Base-by-base conservation (phyloP, 2,113 vertebrate species). In the Aspiorhynchus laticeps region DNA sequence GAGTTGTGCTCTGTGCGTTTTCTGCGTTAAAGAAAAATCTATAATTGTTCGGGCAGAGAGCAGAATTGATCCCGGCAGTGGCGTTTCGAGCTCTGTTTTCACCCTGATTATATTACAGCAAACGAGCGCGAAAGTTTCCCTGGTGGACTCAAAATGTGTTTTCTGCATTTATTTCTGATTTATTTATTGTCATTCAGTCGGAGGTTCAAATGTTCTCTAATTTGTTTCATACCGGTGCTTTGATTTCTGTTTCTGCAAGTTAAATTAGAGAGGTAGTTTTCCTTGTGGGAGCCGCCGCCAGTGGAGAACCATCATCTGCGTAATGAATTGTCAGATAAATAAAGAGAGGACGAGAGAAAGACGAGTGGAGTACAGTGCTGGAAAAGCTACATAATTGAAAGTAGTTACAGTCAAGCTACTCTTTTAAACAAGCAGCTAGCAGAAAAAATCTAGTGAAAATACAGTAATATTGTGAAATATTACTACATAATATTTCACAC, bases 31-130 rank as follows among this genome's bases (percentile, higher is more conserved):
- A 51, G 43, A 71, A 83, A 83, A 83, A 71, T 83, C 80, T 46
- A 83, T 83, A 69, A 69, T 69, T 69, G 80, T 48, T 83, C 11
- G 26, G 63, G 41, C 80, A 83, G 43, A 69, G 80, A 83, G 41
- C 61, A 67, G 28, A 69, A 83, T 24, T 83, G 61, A 83, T 83
- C 38, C 41, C 2, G 24, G n/a, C 61, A 82, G 80, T 69, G 61
- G 12, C 56, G 24, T 65, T 65, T 19, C 53, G 28, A 78, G 28
- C 26, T 10, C 76, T 36, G 48, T 36, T 79, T 56, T 43, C 79
- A 48, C 51, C 65, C 80, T 24, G 59, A 33, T 69, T 83, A 33
- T 83, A 83, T 46, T 67, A 67, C 80, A 65, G 15, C 63, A 63
- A 21, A 48, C 28, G 9, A 82, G 80, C 41, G 3, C 8, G 7